Conservation (phyloP, 2,113 vertebrate species). For the Pteropus alecto region DNA sequence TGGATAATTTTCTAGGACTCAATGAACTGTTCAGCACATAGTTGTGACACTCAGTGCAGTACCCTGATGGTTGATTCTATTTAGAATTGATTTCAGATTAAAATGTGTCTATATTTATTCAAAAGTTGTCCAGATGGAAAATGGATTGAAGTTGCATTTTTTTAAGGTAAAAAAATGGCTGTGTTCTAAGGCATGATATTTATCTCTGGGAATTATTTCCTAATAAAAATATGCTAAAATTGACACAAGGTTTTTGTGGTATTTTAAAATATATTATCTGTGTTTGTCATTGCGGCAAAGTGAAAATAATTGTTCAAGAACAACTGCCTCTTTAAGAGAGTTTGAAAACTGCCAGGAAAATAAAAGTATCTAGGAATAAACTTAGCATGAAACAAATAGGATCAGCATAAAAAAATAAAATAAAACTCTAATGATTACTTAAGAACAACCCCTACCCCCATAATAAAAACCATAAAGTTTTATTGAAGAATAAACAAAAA, state of each 20-base stretch:
- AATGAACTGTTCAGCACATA: slow-evolving; percentile 36
- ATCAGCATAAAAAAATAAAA: background rate
- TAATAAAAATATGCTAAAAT: slow-evolving; percentile 44
- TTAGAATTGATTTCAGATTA: slow-evolving; percentile 48
- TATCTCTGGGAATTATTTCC: slow-evolving; percentile 61
- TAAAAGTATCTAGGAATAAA: background rate
- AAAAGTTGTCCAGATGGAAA: slow-evolving; percentile 76
- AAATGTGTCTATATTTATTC: slow-evolving; percentile 35
- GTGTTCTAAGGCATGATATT: slow-evolving; percentile 39
- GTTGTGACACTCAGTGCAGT: background rate
- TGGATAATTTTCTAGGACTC: slow-evolving; percentile 46
- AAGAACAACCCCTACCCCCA: background rate
- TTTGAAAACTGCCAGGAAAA: slow-evolving; percentile 33
- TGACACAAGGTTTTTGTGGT: slow-evolving; percentile 45
- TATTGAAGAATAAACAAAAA: background rate
- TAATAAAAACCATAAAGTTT: background rate
- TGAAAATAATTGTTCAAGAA: slow-evolving; percentile 35
- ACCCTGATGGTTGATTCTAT: background rate
- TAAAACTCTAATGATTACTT: background rate
- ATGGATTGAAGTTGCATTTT: background rate
- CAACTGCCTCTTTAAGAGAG: background rate
- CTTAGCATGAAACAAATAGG: background rate
- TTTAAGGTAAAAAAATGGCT: slow-evolving; percentile 32
- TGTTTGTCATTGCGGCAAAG: background rate
- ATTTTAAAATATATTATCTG: slow-evolving; percentile 45